phyloP scores from a whole-genome alignment of 2,113 vertebrate species.

The Pycnonotus jocosus region DNA sequence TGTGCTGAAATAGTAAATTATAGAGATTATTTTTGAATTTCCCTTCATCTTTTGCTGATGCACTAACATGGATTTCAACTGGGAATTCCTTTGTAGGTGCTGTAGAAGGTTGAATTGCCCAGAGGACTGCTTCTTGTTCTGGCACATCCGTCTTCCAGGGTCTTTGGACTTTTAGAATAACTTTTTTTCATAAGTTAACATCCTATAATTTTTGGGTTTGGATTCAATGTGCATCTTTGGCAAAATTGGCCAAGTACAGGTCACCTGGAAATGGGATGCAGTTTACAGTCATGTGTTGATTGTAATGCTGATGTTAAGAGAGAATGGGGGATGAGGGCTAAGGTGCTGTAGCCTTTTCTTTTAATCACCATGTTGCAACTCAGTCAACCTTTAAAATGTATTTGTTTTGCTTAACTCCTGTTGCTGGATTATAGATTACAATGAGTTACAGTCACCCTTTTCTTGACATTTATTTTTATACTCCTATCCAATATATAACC shows the following conservation, averaged over 20 bases:
- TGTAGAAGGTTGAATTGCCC: not conserved
- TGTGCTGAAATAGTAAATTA: not conserved
- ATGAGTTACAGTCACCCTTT: not conserved
- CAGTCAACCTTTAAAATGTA: not conserved
- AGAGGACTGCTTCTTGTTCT: not conserved
- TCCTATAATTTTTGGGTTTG: not conserved
- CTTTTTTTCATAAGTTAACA: not conserved
- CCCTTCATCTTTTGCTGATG: not conserved
- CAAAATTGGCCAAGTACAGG: not conserved
- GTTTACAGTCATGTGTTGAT: not conserved
- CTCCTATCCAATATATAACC: not conserved
- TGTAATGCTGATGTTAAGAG: not conserved
- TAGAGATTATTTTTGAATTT: not conserved
- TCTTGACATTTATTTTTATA: not conserved
- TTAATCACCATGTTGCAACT: rapidly evolving
- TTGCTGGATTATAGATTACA: not conserved
- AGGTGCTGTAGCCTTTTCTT: not conserved
- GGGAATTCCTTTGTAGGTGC: not conserved
- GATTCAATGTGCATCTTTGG: not conserved
- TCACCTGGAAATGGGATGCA: not conserved
- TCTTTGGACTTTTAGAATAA: not conserved
- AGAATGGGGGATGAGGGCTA: not conserved
- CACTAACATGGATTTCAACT: not conserved
- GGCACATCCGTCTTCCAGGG: not conserved
- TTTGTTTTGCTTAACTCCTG: not conserved